Conservation (phyloP, 2,797 vertebrate genomes). For the Vultur gryphus region DNA sequence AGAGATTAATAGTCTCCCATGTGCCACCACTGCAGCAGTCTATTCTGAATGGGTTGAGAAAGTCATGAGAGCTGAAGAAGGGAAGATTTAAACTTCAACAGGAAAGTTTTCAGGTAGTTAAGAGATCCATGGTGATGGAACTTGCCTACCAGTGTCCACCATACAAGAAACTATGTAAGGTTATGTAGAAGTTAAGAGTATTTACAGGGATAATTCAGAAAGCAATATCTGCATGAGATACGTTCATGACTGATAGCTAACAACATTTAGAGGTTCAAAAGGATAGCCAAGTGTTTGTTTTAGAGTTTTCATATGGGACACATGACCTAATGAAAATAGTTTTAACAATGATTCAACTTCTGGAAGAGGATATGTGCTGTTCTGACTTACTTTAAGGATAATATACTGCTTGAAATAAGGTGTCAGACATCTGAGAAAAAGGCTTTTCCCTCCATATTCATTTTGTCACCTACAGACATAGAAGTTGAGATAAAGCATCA, state of each 20-base stretch:
- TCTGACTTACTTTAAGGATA: not conserved
- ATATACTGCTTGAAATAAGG: not conserved
- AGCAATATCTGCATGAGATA: not conserved
- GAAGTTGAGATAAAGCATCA: not conserved
- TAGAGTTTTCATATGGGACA: not conserved
- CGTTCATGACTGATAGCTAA: not conserved
- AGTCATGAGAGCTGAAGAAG: not conserved
- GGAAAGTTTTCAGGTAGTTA: not conserved
- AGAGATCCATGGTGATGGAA: not conserved
- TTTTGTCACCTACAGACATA: not conserved
- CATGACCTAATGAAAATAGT: not conserved
- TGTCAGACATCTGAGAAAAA: not conserved
- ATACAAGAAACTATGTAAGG: not conserved
- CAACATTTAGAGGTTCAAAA: not conserved
- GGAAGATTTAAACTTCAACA: not conserved
- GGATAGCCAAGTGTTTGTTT: not conserved
- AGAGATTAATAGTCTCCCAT: not conserved
- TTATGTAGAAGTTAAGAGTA: not conserved
- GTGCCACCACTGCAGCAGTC: not conserved
- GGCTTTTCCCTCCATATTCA: not conserved
- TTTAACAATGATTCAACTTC: not conserved
- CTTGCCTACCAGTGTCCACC: not conserved
- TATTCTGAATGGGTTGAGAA: not conserved
- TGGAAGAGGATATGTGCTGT: not conserved
- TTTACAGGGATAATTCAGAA: not conserved